A percentile compares a stretch with the other conserved stretches of the same genome.
Evolutionary conservation across 2,888 invertebrate genomes (phyloP).

Genomic region (Aspidapion aeneum): DNA sequence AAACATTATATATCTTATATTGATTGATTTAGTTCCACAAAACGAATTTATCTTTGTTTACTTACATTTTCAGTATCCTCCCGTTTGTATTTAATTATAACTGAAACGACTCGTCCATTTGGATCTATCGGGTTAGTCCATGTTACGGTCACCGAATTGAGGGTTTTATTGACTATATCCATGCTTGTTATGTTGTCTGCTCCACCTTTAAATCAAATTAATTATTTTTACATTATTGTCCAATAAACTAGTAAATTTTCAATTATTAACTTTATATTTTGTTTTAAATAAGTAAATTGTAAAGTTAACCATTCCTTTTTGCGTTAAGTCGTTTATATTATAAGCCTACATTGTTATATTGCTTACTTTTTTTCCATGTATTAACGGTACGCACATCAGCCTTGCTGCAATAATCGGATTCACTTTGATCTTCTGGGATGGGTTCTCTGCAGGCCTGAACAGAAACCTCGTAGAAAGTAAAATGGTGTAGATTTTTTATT

Average conservation of each 20-base stretch:
- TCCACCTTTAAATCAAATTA: conserved; percentile 51
- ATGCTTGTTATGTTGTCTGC: conserved; percentile 64
- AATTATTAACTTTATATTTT: too few relatives aligned
- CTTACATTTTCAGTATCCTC: conserved; percentile 64
- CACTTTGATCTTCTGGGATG: conserved; percentile 47
- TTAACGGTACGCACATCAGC: conserved; percentile 49
- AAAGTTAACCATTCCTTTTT: too few relatives aligned
- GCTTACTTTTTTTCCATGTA: conserved; percentile 41
- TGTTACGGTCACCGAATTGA: conserved; percentile 60
- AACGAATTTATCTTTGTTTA: too few relatives aligned
- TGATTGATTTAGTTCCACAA: too few relatives aligned
- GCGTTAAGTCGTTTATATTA: too few relatives aligned
- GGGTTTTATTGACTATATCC: conserved; percentile 50
- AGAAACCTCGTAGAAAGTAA: conserved; percentile 69
- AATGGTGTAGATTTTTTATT: conserved; percentile 68
- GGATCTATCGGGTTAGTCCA: conserved; percentile 83
- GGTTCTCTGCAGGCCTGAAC: conserved; percentile 74
- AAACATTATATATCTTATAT: too few relatives aligned
- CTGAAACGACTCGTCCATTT: conserved; percentile 85
- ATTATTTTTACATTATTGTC: too few relatives aligned
- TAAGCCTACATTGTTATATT: too few relatives aligned
- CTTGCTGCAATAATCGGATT: conserved; percentile 52
- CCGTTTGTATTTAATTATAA: conserved; percentile 72
- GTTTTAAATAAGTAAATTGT: too few relatives aligned
- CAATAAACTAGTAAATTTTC: too few relatives aligned